Evolutionary conservation across 1,140 invertebrate species (phyloP).

Genomic region (Drosophila virilis): DNA sequence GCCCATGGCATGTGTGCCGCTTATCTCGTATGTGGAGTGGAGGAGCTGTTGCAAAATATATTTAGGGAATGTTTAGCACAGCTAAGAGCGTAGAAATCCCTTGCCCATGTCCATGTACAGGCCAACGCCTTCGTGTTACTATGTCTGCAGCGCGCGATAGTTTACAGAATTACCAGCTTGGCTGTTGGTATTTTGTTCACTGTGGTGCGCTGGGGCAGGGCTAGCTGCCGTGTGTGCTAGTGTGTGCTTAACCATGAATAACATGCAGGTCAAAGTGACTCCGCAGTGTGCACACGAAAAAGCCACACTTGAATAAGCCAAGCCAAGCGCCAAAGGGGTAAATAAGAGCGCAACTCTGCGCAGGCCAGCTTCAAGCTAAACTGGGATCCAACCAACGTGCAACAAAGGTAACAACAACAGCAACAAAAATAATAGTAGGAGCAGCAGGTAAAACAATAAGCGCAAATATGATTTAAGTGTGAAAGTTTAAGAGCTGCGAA

Average conservation of each 20-base stretch:
- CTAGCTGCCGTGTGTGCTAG: slow-evolving; percentile 6
- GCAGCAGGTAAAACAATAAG: slow-evolving; percentile 59
- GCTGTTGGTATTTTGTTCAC: slow-evolving; percentile 54
- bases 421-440: slow-evolving; percentile 8
- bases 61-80: slow-evolving; percentile 81
- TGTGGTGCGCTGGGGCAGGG: slow-evolving; percentile 25
- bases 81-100: slow-evolving; percentile 64
- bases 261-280: slow-evolving; percentile 77
- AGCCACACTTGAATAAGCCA: slow-evolving; percentile 76
- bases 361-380: slow-evolving; percentile 59
- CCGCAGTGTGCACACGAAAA: slow-evolving; percentile 49
- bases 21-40: slow-evolving; percentile 61
- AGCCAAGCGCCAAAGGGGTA: slow-evolving; percentile 73
- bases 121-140: slow-evolving; percentile 45
- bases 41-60: slow-evolving; percentile 79
- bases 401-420: slow-evolving; percentile 14
- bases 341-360: slow-evolving; percentile 68
- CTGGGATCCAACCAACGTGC: slow-evolving; percentile 11
- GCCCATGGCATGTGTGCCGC: slow-evolving; percentile 61
- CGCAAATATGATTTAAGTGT: slow-evolving; percentile 72
- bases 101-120: slow-evolving; percentile 11
- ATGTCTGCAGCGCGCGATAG: slow-evolving; percentile 65
- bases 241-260: slow-evolving; percentile 73
- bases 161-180: slow-evolving; percentile 77
- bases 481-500: slow-evolving; percentile 55